Evolutionary conservation across 2,888 invertebrate species (phyloP).

Genomic region (Pandemis corylana): DNA sequence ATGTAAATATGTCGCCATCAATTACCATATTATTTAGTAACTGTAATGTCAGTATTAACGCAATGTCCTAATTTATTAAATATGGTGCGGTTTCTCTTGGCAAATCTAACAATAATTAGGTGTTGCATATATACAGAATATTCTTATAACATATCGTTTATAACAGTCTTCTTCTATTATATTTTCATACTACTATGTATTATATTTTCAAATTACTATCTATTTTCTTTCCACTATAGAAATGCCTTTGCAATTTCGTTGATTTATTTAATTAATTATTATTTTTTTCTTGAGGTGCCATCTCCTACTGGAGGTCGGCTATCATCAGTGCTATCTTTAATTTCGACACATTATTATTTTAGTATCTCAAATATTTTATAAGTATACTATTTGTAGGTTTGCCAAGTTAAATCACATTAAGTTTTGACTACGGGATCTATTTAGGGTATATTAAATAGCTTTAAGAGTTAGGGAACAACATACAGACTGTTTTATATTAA

Average conservation of each 20-base stretch:
- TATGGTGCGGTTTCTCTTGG: constrained; percentile 50
- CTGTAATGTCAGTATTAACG: constrained; percentile 82
- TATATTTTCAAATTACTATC: too few species aligned
- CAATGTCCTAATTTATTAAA: constrained; percentile 72
- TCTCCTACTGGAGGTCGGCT: too few species aligned
- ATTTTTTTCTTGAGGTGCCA: too few species aligned
- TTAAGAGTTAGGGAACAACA: constrained; percentile 62
- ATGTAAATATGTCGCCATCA: constrained; percentile 78
- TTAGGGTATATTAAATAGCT: constrained; percentile 54
- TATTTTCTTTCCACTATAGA: too few species aligned
- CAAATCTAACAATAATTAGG: constrained; percentile 41
- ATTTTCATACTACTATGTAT: too few species aligned
- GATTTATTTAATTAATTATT: too few species aligned
- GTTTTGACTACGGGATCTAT: constrained; percentile 61
- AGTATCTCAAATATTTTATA: too few species aligned
- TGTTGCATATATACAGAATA: neutral
- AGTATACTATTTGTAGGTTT: constrained; percentile 46
- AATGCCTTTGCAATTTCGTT: too few species aligned
- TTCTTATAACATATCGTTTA: too few species aligned
- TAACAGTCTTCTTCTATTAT: too few species aligned
- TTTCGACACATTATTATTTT: too few species aligned
- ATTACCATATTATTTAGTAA: constrained; percentile 73
- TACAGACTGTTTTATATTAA: constrained; percentile 65
- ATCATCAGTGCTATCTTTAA: too few species aligned
- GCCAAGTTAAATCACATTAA: constrained; percentile 49